phyloP scores from a whole-genome alignment of 2,797 vertebrate genomes.

The Microctenopoma lineatum region DNA sequence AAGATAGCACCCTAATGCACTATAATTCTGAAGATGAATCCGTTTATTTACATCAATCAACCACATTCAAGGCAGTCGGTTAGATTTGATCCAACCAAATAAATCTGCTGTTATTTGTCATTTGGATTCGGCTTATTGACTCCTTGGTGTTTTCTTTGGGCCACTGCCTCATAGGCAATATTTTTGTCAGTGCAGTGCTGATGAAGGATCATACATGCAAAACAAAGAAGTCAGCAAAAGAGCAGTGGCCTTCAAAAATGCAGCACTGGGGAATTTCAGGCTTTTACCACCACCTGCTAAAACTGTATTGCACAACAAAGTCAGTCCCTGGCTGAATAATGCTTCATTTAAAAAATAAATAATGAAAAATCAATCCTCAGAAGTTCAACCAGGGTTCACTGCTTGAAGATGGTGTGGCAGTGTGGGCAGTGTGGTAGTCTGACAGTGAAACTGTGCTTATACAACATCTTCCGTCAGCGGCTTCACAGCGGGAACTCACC shows the following conservation, averaged over 20 bases:
- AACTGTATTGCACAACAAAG: conserved; percentile 64
- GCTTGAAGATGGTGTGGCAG: conserved; percentile 40
- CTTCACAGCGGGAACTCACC: conserved; percentile 86
- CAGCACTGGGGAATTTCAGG: conserved; percentile 63
- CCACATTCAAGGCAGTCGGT: conserved; percentile 8
- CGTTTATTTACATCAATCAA: no score
- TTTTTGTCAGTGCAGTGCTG: conserved; percentile 50
- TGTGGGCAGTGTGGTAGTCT: conserved; percentile 10
- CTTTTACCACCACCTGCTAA: conserved; percentile 71
- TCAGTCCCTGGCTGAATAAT: conserved; percentile 60
- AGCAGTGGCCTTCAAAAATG: conserved; percentile 73
- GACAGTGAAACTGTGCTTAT: conserved; percentile 44
- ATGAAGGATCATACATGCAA: conserved; percentile 74
- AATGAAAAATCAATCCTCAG: conserved; percentile 54
- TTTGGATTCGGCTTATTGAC: conserved; percentile 10
- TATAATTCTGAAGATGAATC: conserved; percentile 1
- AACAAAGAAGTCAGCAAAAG: conserved; percentile 78
- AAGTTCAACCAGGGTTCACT: conserved; percentile 66
- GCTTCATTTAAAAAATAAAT: conserved; percentile 48
- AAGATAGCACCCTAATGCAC: neutral
- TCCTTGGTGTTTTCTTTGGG: neutral
- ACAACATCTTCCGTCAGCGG: conserved; percentile 52
- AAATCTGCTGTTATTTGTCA: no score
- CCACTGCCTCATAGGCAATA: conserved; percentile 51
- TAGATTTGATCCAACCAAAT: conserved; percentile 6